These are phyloP conservation scores for Diachasmimorpha longicaudata DNA, from an alignment of 1,140 invertebrate genomes.

Conservation along the genomic window DNA sequence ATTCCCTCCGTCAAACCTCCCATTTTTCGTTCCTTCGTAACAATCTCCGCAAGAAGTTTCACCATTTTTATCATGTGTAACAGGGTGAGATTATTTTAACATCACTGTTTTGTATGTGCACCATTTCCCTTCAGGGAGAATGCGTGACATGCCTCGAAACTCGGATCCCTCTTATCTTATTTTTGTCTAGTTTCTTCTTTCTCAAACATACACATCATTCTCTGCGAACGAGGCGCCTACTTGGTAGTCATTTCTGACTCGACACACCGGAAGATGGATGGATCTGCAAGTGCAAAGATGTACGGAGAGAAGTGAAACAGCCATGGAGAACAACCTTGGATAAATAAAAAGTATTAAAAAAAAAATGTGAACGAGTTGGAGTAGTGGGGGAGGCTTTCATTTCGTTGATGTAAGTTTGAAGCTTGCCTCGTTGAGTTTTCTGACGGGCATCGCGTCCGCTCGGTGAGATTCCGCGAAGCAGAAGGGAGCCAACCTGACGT, in stretches of 20 bases:
- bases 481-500: neutral
- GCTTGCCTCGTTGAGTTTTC: conserved; percentile 36
- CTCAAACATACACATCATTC: neutral
- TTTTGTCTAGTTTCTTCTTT: neutral
- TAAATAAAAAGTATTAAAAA: neutral
- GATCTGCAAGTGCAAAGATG: neutral
- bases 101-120: conserved; percentile 7
- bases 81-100: conserved; percentile 12
- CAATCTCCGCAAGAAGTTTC: neutral
- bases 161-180: neutral
- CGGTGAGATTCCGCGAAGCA: neutral
- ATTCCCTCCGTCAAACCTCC: no score
- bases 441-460: conserved; percentile 38
- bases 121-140: neutral
- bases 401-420: conserved; percentile 57
- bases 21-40: no score
- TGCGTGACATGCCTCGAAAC: conserved; percentile 16
- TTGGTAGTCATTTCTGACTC: conserved; percentile 23
- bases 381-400: conserved; percentile 40
- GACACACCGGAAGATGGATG: conserved; percentile 24
- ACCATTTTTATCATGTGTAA: neutral
- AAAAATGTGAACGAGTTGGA: neutral
- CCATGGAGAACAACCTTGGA: neutral
- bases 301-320: neutral
- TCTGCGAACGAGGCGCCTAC: neutral